Percentiles rank a stretch among this genome's conserved stretches.
These are phyloP conservation scores for Drosophila kohkoa DNA, from an alignment of 1,140 invertebrate genomes.

Conservation along the genomic window DNA sequence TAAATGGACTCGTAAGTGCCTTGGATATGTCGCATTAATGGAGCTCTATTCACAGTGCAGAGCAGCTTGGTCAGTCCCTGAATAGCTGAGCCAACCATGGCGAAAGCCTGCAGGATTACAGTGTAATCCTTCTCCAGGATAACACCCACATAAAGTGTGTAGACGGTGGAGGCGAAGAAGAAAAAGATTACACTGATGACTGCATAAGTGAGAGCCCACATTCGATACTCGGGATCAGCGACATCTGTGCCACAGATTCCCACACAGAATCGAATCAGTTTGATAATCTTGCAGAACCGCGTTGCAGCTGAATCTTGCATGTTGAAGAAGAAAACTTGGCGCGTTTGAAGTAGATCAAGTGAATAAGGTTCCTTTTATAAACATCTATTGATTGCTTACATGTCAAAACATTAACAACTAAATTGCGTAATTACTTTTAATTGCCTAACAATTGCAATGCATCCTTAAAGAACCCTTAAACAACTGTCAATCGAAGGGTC, in stretches of 20 bases:
- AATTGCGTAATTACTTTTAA: slow-evolving; percentile 37
- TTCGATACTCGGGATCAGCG: slow-evolving; percentile 49
- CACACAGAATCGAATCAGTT: slow-evolving; percentile 54
- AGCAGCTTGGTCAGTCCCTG: slow-evolving; percentile 56
- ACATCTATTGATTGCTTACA: not conserved
- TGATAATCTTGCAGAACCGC: slow-evolving; percentile 43
- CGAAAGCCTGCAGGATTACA: slow-evolving; percentile 53
- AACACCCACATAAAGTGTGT: slow-evolving; percentile 64
- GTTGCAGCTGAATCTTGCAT: slow-evolving; percentile 34
- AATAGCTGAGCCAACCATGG: slow-evolving; percentile 39
- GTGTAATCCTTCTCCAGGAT: slow-evolving; percentile 50
- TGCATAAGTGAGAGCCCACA: slow-evolving; percentile 58
- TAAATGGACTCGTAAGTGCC: slow-evolving; percentile 54
- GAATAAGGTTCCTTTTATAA: slow-evolving; percentile 41
- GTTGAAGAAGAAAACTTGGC: not conserved
- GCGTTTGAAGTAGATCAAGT: not conserved
- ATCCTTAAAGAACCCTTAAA: not conserved
- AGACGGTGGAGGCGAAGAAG: slow-evolving; percentile 53
- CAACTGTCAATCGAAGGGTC: not conserved
- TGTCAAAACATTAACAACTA: slow-evolving; percentile 68
- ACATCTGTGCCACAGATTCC: slow-evolving; percentile 58
- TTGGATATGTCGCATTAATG: slow-evolving; percentile 32
- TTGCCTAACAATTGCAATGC: not conserved
- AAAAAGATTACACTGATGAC: slow-evolving; percentile 30
- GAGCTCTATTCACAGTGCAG: not conserved